Conservation (phyloP, 2,888 invertebrate species). For the Lutraria lutraria region DNA sequence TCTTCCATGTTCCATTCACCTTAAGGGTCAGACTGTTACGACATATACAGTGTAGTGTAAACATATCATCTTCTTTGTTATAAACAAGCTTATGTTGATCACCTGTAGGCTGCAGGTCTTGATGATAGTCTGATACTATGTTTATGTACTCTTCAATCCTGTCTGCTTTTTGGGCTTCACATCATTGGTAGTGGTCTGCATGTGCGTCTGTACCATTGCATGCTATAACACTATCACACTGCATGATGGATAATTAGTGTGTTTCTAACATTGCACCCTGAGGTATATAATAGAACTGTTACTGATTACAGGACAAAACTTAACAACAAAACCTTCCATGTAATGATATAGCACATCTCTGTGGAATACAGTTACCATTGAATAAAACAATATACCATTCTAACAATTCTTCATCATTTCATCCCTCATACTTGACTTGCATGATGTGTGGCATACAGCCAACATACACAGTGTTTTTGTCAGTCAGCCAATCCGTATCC, state of each 20-base stretch:
- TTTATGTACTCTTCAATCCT: too few relatives aligned
- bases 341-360: not conserved
- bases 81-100: too few relatives aligned
- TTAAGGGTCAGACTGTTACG: too few relatives aligned
- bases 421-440: not conserved
- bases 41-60: too few relatives aligned
- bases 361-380: not conserved
- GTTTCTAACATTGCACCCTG: not conserved
- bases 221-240: not conserved
- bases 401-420: slow-evolving; percentile 5
- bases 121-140: too few relatives aligned
- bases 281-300: not conserved
- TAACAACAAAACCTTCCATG: not conserved
- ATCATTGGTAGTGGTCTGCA: too few relatives aligned
- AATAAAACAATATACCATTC: slow-evolving; percentile 1
- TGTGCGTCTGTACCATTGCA: not conserved
- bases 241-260: not conserved
- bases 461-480: slow-evolving; percentile 10
- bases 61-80: too few relatives aligned
- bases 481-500: slow-evolving; percentile 23
- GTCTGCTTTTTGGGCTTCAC: too few relatives aligned
- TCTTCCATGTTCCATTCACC: too few relatives aligned
- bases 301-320: not conserved
- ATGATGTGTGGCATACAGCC: slow-evolving; percentile 24
- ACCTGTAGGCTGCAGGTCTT: too few relatives aligned